phyloP scores from a whole-genome alignment of 2,113 vertebrate genomes.

The Nesogale talazaci region DNA sequence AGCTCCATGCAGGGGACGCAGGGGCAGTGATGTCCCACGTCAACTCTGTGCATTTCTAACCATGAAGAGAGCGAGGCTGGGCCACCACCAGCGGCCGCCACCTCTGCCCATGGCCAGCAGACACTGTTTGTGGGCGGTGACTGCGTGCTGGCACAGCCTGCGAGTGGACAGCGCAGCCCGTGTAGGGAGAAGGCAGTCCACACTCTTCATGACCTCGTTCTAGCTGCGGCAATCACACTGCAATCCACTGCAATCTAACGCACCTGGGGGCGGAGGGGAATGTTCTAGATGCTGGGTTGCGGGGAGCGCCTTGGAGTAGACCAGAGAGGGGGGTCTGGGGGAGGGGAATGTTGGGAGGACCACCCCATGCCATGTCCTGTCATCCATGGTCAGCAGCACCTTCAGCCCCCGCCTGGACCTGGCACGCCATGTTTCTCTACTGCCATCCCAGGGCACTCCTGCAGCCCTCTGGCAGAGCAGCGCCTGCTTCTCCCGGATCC shows the following conservation, averaged over 20 bases:
- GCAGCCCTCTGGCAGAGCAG: neutral
- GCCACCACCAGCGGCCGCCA: accelerated
- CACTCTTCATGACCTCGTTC: neutral
- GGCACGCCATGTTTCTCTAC: neutral
- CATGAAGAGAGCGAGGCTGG: neutral
- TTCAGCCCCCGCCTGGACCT: neutral
- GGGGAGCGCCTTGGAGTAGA: neutral
- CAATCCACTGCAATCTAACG: too few species aligned
- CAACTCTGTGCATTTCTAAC: neutral
- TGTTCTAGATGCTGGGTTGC: neutral
- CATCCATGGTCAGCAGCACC: neutral
- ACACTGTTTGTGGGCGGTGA: accelerated
- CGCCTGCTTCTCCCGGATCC: neutral
- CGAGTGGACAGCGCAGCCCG: too few species aligned
- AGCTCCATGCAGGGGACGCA: too few species aligned
- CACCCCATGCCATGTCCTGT: accelerated
- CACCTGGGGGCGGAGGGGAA: neutral
- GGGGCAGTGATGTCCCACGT: neutral
- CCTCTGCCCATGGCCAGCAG: neutral
- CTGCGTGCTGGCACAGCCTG: neutral
- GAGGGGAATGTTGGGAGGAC: neutral
- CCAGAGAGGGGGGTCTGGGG: neutral
- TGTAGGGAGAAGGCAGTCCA: neutral
- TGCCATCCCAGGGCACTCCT: neutral
- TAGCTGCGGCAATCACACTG: too few species aligned